phyloP scores from a whole-genome alignment of 1,140 invertebrate species.

The Drosophila azteca region DNA sequence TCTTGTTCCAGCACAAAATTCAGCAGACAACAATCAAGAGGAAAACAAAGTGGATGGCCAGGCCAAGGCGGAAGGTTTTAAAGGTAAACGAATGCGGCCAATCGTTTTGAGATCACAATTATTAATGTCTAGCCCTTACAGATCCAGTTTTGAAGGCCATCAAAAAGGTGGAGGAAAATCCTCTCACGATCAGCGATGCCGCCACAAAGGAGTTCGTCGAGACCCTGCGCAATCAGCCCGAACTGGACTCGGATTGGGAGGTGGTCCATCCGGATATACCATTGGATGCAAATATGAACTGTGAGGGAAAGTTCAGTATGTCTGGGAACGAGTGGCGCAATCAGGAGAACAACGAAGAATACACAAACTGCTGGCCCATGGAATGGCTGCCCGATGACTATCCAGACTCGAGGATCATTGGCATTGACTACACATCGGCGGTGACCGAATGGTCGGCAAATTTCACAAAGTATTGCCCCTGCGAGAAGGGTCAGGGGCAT shows the following conservation, averaged over 20 bases:
- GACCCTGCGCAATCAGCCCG: slow-evolving; percentile 63
- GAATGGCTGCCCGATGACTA: slow-evolving; percentile 90
- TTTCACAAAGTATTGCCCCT: slow-evolving; percentile 83
- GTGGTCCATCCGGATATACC: slow-evolving; percentile 82
- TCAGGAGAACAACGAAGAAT: slow-evolving; percentile 72
- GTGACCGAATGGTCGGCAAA: slow-evolving; percentile 83
- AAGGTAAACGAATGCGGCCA: slow-evolving; percentile 23
- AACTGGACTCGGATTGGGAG: slow-evolving; percentile 80
- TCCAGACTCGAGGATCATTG: slow-evolving; percentile 81
- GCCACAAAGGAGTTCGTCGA: slow-evolving; percentile 81
- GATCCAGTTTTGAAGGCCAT: slow-evolving; percentile 64
- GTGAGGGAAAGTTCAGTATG: slow-evolving; percentile 69
- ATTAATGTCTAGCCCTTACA: neutral
- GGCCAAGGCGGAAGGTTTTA: slow-evolving; percentile 23
- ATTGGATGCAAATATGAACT: slow-evolving; percentile 61
- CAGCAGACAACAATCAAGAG: neutral
- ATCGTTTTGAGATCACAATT: neutral
- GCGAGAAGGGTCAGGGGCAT: slow-evolving; percentile 83
- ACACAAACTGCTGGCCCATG: slow-evolving; percentile 90
- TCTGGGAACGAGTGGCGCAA: slow-evolving; percentile 78
- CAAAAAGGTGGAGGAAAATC: slow-evolving; percentile 63
- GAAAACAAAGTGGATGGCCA: slow-evolving; percentile 7
- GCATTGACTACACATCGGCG: slow-evolving; percentile 81
- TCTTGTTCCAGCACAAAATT: slow-evolving; percentile 28
- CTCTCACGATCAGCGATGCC: slow-evolving; percentile 71